Base-by-base conservation (phyloP, 2,797 vertebrate species). In the Coendou prehensilis region DNA sequence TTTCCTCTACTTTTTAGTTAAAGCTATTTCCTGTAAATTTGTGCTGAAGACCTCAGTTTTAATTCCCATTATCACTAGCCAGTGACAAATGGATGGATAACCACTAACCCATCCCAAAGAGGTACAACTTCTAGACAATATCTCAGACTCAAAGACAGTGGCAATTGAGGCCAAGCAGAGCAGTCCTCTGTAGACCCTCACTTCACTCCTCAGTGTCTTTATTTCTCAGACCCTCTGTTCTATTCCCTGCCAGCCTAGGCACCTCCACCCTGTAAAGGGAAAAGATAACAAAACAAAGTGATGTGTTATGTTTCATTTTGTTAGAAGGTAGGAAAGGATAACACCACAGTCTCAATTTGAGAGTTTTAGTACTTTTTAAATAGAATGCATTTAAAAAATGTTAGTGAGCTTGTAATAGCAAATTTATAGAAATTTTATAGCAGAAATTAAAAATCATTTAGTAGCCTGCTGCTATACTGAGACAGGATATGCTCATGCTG, bases 221-320 rank as follows among this genome's bases (percentile, higher is more conserved):
- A 47, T 28, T 82, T 84, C 57, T 63, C 17, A 92, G 69, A 67
- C 61, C 54, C 11, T 90, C 80, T 54, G 56, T 28, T 52, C 26
- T 75, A 18, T 63, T 64, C 18, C 56, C 75, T 59, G 54, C 37
- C 81, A 80, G 41, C 30, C 13, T n/a, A 67, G 23, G 93, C 15
- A 80, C 47, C 17, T 54, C 73, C 18, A 80, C 37, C 33, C 23
- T 56, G 23, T 63, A 47, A 75, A 47, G 90, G 50, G 37, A 86
- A 87, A 80, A 95, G 47, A 80, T 56, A 85, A 56, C 45, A 80
- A n/a, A 80, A 89, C 33, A 78, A 78, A 61, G 20, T 37, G 52
- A 83, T 88, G n/a, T 18, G 17, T 75, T 76, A 13, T 41, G 26
- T 84, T 92, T 91, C 54, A 30, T 81, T 80, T 93, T 93, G 30